A percentile compares a stretch with the other conserved stretches of the same genome.
phyloP scores from a whole-genome alignment of 2,113 vertebrate genomes.

The Lampris megalopsis region DNA sequence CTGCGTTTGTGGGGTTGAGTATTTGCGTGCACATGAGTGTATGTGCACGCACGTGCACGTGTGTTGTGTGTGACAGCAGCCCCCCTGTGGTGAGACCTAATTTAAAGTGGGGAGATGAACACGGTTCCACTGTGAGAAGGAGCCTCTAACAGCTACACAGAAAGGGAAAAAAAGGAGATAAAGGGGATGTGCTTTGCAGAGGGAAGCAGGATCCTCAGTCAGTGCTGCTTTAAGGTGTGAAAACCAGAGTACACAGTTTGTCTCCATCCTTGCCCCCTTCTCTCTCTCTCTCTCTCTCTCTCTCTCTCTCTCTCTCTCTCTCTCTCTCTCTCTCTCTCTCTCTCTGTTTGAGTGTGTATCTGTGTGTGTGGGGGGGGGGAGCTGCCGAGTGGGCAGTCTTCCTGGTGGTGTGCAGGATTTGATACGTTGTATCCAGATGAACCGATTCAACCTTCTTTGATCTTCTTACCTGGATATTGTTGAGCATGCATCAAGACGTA shows the following conservation, averaged over 20 bases:
- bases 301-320: not conserved
- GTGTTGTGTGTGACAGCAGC: conserved; percentile 63
- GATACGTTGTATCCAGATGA: no score
- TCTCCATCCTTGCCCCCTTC: no score
- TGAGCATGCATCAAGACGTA: no score
- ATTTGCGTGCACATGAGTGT: conserved; percentile 5
- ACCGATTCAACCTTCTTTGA: no score
- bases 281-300: not conserved
- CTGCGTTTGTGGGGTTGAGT: conserved; percentile 15
- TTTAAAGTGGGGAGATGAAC: conserved; percentile 79
- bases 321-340: not conserved
- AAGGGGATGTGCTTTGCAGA: conserved; percentile 42
- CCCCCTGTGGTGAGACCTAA: conserved; percentile 78
- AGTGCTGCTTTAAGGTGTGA: conserved; percentile 45
- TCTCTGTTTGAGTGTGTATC: conserved; percentile 8
- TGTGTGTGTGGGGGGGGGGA: conserved; percentile 16
- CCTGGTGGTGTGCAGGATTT: not conserved
- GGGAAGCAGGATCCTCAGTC: conserved; percentile 35
- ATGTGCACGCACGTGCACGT: not conserved
- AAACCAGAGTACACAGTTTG: conserved; percentile 34
- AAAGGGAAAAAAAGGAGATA: conserved; percentile 50
- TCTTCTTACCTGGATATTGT: no score
- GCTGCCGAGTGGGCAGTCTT: not conserved
- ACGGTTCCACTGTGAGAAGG: conserved; percentile 62
- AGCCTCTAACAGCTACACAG: conserved; percentile 61